These are phyloP conservation scores for Geococcyx californianus DNA, from an alignment of 2,113 vertebrate genomes.

Conservation along the genomic window DNA sequence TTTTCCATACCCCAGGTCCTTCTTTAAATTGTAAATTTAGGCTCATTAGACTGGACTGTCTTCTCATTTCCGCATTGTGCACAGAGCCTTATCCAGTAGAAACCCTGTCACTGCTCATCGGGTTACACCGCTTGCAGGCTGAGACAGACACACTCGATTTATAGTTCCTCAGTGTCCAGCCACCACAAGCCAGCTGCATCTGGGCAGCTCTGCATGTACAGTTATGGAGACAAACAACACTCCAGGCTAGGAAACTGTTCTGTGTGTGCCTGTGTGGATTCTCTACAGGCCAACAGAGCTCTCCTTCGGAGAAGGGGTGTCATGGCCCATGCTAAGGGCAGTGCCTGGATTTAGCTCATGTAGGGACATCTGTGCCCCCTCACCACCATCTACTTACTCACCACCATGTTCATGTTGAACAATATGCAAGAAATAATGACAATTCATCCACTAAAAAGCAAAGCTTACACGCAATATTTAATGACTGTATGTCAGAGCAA, in stretches of 20 bases:
- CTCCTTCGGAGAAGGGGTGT: neutral
- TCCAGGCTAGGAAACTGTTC: neutral
- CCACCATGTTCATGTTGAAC: no score
- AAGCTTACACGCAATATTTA: neutral
- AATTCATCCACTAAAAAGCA: neutral
- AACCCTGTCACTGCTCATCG: neutral
- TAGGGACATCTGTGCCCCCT: no score
- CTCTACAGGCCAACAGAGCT: neutral
- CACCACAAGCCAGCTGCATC: neutral
- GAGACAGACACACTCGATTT: neutral
- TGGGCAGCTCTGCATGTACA: neutral
- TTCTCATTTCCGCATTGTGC: rapidly evolving
- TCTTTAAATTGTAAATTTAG: neutral
- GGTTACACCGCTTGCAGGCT: neutral
- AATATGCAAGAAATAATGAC: neutral
- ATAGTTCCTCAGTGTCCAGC: rapidly evolving
- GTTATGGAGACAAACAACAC: neutral
- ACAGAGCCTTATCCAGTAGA: neutral
- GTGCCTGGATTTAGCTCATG: neutral
- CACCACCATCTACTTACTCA: neutral
- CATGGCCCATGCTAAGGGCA: neutral
- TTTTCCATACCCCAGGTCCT: rapidly evolving
- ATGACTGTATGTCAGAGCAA: neutral
- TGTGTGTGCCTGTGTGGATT: neutral
- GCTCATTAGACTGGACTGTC: neutral